These are phyloP conservation scores for Vanessa cardui DNA, from an alignment of 2,888 invertebrate species.

Conservation along the genomic window DNA sequence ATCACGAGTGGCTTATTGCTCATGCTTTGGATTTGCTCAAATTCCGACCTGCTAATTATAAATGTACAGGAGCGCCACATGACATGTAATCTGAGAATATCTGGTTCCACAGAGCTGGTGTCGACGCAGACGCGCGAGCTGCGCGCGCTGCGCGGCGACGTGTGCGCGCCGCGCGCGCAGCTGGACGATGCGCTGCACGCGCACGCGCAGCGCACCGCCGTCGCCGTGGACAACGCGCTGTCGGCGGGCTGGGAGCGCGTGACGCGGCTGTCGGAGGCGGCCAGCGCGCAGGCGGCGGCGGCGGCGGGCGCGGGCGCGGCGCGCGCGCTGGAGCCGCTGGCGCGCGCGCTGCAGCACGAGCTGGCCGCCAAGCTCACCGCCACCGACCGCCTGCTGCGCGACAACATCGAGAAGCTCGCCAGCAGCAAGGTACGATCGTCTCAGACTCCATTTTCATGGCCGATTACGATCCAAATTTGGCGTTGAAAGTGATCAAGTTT, in stretches of 20 bases:
- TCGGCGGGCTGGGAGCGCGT: conserved; percentile 68
- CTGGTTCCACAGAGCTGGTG: conserved; percentile 64
- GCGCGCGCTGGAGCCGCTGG: conserved; percentile 87
- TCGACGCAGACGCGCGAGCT: conserved; percentile 75
- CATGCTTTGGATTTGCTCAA: no score
- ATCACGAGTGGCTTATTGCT: no score
- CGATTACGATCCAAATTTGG: no score
- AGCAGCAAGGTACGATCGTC: conserved; percentile 86
- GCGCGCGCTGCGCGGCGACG: conserved; percentile 61
- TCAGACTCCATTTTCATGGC: no score
- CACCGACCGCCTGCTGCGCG: conserved; percentile 89
- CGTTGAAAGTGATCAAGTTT: no score
- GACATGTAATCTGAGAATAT: no score
- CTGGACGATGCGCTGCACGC: conserved; percentile 39
- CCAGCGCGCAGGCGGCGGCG: conserved; percentile 64
- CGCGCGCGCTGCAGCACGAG: conserved; percentile 88
- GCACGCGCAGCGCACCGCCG: conserved; percentile 54
- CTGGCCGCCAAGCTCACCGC: conserved; percentile 87
- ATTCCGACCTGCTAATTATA: no score
- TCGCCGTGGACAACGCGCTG: conserved; percentile 63
- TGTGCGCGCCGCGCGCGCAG: conserved; percentile 39
- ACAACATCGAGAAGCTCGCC: conserved; percentile 90
- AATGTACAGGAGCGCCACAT: no score
- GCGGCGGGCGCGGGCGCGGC: conserved; percentile 81
- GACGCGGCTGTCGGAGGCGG: conserved; percentile 54